Evolutionary conservation across 2,888 invertebrate species (phyloP).

Genomic region (Meganola albula): DNA sequence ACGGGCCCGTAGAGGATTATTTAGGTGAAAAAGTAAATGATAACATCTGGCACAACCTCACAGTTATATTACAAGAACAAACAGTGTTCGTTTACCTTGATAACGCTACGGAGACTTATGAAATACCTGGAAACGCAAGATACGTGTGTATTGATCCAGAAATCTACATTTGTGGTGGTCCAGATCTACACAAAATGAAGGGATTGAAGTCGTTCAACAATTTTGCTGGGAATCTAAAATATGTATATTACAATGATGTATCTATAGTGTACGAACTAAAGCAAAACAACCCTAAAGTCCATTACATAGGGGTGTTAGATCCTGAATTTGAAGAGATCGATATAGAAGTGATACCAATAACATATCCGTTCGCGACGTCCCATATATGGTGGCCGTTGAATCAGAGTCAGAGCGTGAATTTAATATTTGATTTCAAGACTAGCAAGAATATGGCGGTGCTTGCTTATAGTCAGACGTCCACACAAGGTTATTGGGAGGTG

Average conservation of each 20-base stretch:
- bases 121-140: constrained; percentile 81
- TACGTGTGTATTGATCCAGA: constrained; percentile 94
- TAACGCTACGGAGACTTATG: constrained; percentile 81
- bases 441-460: constrained; percentile 89
- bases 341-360: constrained; percentile 92
- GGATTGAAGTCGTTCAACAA: constrained; percentile 89
- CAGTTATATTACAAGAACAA: constrained; percentile 87
- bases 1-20: constrained; percentile 82
- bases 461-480: constrained; percentile 88
- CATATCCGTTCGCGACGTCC: constrained; percentile 93
- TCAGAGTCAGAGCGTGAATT: constrained; percentile 83
- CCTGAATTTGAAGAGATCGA: constrained; percentile 90
- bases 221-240: constrained; percentile 92
- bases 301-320: constrained; percentile 86
- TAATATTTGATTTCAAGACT: constrained; percentile 92
- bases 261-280: constrained; percentile 93
- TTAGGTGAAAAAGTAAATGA: constrained; percentile 84
- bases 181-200: constrained; percentile 88
- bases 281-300: constrained; percentile 90
- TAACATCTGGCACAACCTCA: constrained; percentile 93
- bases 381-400: constrained; percentile 93
- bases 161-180: constrained; percentile 94
- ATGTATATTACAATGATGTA: constrained; percentile 95
- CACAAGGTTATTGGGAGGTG: constrained; percentile 93
- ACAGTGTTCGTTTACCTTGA: constrained; percentile 87